Evolutionary conservation across 2,888 invertebrate species (phyloP), one percentile per base, ranked within the genome.

Genomic region (Idaea biselata): DNA sequence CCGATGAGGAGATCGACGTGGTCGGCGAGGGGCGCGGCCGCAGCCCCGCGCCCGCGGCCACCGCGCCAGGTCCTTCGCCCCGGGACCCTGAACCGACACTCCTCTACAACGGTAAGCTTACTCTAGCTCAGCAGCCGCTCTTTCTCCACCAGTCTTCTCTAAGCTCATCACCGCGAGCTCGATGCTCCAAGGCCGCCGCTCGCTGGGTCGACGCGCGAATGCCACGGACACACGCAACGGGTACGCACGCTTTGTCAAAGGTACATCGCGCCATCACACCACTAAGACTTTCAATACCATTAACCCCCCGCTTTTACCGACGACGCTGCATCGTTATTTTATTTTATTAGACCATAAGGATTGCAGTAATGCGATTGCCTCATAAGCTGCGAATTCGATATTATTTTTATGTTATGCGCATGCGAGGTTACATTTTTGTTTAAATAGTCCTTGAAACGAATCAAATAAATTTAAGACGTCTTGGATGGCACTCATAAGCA

Each of bases 1-100:
- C 90, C 70, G 91, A 96, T 75, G 97, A 97, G 91, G 97, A 97
- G 93, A 96, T 97, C 93, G 97, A 97, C 94, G 97, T 97, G 83
- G 97, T 97, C 76, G 97, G 96, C 72, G 96, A 96, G 83, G 96
- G 96, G 88, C 90, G 91, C 87, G 90, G 89, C 84, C 86, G 88
- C 76, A 92, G 92, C 86, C 91, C 91, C 76, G 91, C 91, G 77
- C 92, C 89, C 76, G 93, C 90, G 73, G 91, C 91, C 85, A 93
- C 89, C 79, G 93, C 95, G 79, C 96, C 95, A 77, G 95, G 95
- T 86, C 96, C 95, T 82, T 95, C 94, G 83, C 96, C 94, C 76
- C 95, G 87, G 89, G 91, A 94, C 88, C 87, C 95, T 88, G 92
- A 95, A 83, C 95, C 95, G 78, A 95, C 95, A 79, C 94, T 95